Conservation (phyloP, 2,888 invertebrate species). For the Protodeltote pygarga region DNA sequence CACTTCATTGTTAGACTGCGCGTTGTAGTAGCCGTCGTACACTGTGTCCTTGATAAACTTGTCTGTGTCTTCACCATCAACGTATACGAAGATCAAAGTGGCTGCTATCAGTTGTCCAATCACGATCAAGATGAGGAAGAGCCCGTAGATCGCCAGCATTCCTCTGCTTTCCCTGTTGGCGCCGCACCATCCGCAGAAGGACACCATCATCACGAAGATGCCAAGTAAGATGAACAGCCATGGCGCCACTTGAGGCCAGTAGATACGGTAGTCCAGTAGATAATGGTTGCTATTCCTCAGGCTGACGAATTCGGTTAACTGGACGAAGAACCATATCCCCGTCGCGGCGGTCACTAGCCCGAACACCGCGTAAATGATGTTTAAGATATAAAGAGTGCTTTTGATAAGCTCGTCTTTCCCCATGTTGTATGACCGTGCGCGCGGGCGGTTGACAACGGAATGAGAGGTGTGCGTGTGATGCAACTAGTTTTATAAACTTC, state of each 20-base stretch:
- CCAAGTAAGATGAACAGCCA: slow-evolving; percentile 82
- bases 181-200: slow-evolving; percentile 81
- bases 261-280: slow-evolving; percentile 78
- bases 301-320: slow-evolving; percentile 76
- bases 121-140: slow-evolving; percentile 74
- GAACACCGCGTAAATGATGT: slow-evolving; percentile 79
- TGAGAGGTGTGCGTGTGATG: slow-evolving; percentile 70
- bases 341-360: slow-evolving; percentile 78
- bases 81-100: slow-evolving; percentile 78
- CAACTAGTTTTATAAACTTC: slow-evolving; percentile 78
- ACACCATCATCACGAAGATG: slow-evolving; percentile 73
- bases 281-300: slow-evolving; percentile 81
- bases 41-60: slow-evolving; percentile 81
- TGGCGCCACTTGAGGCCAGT: slow-evolving; percentile 84
- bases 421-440: slow-evolving; percentile 70
- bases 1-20: slow-evolving; percentile 78
- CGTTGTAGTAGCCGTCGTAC: slow-evolving; percentile 82
- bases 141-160: slow-evolving; percentile 73
- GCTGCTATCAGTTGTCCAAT: slow-evolving; percentile 75
- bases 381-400: slow-evolving; percentile 75
- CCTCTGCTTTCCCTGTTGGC: slow-evolving; percentile 76
- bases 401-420: slow-evolving; percentile 79
- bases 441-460: slow-evolving; percentile 68
- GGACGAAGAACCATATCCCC: slow-evolving; percentile 84
- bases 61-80: slow-evolving; percentile 81